These are phyloP conservation scores for Myotis brandtii DNA, from an alignment of 2,113 vertebrate genomes.

Conservation along the genomic window DNA sequence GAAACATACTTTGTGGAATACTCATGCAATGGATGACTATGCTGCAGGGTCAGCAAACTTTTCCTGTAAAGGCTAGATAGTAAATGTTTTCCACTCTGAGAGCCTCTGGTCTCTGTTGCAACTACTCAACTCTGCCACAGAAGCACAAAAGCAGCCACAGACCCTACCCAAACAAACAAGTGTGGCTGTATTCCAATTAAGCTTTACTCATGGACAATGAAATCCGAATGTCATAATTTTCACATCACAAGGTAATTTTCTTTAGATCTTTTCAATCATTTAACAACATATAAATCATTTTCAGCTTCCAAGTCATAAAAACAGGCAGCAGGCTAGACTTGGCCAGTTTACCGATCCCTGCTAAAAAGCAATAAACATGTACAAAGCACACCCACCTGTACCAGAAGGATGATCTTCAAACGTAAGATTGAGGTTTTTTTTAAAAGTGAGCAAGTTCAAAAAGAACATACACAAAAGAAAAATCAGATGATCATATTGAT, in stretches of 20 bases:
- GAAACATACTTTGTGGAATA: not conserved
- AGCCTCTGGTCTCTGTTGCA: not conserved
- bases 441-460: not conserved
- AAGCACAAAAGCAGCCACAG: not conserved
- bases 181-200: not conserved
- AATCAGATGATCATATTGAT: not conserved
- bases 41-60: not conserved
- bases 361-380: not conserved
- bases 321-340: not conserved
- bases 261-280: slow-evolving; percentile 17
- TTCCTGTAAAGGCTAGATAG: not conserved
- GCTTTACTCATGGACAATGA: not conserved
- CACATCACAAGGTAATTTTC: not conserved
- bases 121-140: not conserved
- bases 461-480: not conserved
- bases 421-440: not conserved
- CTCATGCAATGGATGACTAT: not conserved
- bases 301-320: slow-evolving; percentile 6
- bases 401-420: not conserved
- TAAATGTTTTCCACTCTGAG: not conserved
- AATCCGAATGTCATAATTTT: not conserved
- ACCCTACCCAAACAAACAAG: not conserved
- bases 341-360: not conserved
- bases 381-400: not conserved
- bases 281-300: not conserved